Evolutionary conservation across 2,797 vertebrate species (phyloP).

Genomic region (Odontamblyopus lacepedii): DNA sequence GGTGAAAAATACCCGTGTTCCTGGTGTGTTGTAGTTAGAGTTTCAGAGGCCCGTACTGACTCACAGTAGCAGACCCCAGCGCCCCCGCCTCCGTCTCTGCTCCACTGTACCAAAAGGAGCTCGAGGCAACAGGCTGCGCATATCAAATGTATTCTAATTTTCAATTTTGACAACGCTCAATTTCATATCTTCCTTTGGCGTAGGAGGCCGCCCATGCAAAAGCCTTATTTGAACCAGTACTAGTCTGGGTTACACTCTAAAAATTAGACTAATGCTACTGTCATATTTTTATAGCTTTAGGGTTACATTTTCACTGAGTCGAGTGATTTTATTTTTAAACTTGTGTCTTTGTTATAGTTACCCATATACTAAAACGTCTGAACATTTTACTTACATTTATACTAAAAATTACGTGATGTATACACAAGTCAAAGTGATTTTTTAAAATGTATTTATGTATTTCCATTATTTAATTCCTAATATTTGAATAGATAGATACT

Average conservation of each 20-base stretch:
- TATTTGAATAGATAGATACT: too few relatives aligned
- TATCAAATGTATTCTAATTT: constrained; percentile 12
- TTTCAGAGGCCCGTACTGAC: background rate
- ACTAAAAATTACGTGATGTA: too few relatives aligned
- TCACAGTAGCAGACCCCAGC: background rate
- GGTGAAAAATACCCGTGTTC: background rate
- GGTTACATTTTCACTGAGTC: background rate
- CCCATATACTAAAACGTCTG: too few relatives aligned
- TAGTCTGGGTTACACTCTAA: background rate
- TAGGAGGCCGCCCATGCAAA: constrained; percentile 1
- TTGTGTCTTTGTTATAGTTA: background rate
- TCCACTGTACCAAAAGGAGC: background rate
- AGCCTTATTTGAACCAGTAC: background rate
- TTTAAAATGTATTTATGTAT: too few relatives aligned
- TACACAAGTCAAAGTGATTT: too few relatives aligned
- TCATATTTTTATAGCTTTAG: background rate
- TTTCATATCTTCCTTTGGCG: constrained; percentile 10
- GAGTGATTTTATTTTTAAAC: background rate
- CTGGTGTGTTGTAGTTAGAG: background rate
- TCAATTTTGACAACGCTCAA: constrained; percentile 9
- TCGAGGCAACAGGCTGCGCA: constrained; percentile 7
- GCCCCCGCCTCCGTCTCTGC: background rate
- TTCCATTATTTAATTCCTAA: too few relatives aligned
- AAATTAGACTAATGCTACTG: background rate
- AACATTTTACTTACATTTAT: too few relatives aligned